phyloP scores from a whole-genome alignment of 2,113 vertebrate genomes.

The Dicaeum eximium region DNA sequence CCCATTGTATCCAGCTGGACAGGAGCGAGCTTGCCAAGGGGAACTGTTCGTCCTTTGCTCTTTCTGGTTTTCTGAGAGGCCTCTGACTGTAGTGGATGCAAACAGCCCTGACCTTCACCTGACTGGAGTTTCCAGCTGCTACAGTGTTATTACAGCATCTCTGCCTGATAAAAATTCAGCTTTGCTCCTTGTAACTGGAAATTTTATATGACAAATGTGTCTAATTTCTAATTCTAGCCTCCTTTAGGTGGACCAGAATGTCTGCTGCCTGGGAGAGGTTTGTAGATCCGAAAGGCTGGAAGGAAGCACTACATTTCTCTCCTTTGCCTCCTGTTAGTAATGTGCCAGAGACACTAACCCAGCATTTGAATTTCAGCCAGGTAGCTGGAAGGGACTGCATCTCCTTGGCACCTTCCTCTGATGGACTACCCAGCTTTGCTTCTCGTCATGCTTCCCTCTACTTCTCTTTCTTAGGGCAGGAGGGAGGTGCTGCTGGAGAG shows the following conservation, averaged over 20 bases:
- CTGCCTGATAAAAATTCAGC: neutral
- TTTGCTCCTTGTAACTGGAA: neutral
- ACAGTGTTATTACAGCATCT: neutral
- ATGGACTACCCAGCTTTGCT: neutral
- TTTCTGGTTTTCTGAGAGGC: neutral
- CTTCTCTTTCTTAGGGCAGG: neutral
- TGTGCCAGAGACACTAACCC: neutral
- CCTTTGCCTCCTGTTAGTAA: neutral
- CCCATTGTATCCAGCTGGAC: neutral
- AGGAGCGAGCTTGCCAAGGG: neutral
- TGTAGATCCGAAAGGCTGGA: neutral
- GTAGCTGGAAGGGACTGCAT: constrained; percentile 5
- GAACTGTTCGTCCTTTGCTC: neutral
- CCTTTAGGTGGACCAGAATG: neutral
- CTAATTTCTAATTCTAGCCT: constrained; percentile 8
- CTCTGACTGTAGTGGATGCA: neutral
- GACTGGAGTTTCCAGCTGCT: neutral
- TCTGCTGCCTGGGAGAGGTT: neutral
- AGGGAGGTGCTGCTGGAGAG: neutral
- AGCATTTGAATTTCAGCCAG: constrained; percentile 18
- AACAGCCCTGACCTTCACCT: constrained; percentile 8
- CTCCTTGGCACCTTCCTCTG: neutral
- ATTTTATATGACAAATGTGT: neutral
- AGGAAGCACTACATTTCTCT: neutral
- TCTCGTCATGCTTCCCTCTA: neutral